These are phyloP conservation scores for Dasypogon diadema DNA, from an alignment of 2,888 invertebrate species.

Conservation along the genomic window DNA sequence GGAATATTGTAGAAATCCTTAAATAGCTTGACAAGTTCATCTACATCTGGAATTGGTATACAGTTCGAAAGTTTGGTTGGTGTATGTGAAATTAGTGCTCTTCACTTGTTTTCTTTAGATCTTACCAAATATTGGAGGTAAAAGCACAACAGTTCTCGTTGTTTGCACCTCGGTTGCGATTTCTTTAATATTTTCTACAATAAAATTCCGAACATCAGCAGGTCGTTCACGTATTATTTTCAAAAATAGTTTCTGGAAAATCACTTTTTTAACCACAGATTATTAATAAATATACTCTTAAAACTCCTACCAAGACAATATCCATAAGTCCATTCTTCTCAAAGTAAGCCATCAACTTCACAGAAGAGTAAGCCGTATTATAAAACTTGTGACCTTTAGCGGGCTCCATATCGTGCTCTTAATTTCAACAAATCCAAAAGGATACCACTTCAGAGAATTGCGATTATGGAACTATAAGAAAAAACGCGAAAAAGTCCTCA, in stretches of 20 bases:
- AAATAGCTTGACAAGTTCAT: constrained; percentile 17
- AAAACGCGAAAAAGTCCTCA: too few relatives aligned
- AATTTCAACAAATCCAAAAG: not conserved
- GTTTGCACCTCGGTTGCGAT: constrained; percentile 53
- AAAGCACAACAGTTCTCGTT: constrained; percentile 52
- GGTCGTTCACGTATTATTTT: constrained; percentile 54
- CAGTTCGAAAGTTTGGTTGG: too few relatives aligned
- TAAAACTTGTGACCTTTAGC: constrained; percentile 43
- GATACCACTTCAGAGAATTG: too few relatives aligned
- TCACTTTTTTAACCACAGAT: not conserved
- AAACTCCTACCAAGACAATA: constrained; percentile 60
- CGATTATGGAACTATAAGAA: too few relatives aligned
- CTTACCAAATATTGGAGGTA: constrained; percentile 55
- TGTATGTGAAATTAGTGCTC: too few relatives aligned
- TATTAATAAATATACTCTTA: not conserved
- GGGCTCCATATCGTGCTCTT: constrained; percentile 34
- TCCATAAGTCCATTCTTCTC: constrained; percentile 65
- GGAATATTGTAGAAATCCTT: constrained; percentile 53
- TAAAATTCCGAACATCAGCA: constrained; percentile 50
- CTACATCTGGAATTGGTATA: constrained; percentile 48
- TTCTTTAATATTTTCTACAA: constrained; percentile 53
- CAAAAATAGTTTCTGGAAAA: constrained; percentile 54
- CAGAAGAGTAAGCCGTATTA: constrained; percentile 59
- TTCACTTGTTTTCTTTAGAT: too few relatives aligned
- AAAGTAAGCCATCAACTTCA: constrained; percentile 63